Evolutionary conservation across 2,113 vertebrate species (phyloP).

Genomic region (Myotis lucifugus): DNA sequence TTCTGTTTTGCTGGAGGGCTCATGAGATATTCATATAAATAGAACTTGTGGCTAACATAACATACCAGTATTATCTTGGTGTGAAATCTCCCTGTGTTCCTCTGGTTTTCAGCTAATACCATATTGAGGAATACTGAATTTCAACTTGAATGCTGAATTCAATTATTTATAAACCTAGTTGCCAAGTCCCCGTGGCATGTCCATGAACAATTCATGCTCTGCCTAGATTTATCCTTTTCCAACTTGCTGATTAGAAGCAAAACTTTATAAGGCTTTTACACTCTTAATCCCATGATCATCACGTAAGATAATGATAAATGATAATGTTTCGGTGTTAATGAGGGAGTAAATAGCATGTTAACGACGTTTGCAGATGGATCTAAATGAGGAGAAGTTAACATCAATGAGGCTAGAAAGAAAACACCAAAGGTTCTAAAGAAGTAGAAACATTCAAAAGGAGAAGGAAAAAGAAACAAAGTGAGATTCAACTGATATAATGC

Average conservation of each 20-base stretch:
- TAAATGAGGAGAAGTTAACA: conserved; percentile 71
- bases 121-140: background rate
- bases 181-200: background rate
- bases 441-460: conserved; percentile 21
- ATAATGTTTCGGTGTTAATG: conserved; percentile 75
- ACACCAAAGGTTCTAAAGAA: conserved; percentile 36
- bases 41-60: background rate
- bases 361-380: conserved; percentile 73
- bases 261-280: conserved; percentile 45
- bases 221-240: conserved; percentile 46
- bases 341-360: conserved; percentile 77
- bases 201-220: background rate
- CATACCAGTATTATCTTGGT: background rate
- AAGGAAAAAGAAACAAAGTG: background rate
- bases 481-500: background rate
- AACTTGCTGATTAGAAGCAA: conserved; percentile 62
- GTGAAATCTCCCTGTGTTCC: background rate
- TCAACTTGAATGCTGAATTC: conserved; percentile 23
- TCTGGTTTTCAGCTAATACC: conserved; percentile 29
- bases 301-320: conserved; percentile 76
- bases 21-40: background rate
- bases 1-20: background rate
- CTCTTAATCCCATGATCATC: conserved; percentile 66
- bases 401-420: conserved; percentile 67
- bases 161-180: conserved; percentile 3